Evolutionary conservation across 2,797 vertebrate species (phyloP).

Genomic region (Melanotaenia boesemani): DNA sequence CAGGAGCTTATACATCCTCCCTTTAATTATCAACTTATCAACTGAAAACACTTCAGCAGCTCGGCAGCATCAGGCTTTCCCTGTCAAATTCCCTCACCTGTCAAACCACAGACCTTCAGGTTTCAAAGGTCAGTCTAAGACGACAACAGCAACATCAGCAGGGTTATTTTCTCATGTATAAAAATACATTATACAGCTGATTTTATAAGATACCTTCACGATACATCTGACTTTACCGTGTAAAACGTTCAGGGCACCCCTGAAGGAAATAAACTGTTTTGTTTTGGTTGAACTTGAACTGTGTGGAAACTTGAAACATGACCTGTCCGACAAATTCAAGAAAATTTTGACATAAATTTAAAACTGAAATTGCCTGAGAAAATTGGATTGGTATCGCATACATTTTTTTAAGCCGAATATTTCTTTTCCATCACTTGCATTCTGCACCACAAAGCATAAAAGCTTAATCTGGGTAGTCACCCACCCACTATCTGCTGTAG

Average conservation of each 20-base stretch:
- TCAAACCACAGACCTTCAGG: background rate
- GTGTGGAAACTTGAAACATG: background rate
- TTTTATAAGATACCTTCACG: background rate
- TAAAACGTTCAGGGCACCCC: background rate
- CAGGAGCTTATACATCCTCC: background rate
- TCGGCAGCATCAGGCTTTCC: background rate
- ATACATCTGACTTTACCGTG: background rate
- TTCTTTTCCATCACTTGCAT: background rate
- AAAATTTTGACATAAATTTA: background rate
- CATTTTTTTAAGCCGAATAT: background rate
- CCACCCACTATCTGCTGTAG: too few relatives aligned
- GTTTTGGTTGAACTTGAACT: background rate
- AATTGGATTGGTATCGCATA: background rate
- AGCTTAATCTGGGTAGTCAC: background rate
- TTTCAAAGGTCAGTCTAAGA: background rate
- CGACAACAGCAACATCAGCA: background rate
- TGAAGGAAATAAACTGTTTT: background rate
- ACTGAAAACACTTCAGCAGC: background rate
- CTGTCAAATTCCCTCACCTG: background rate
- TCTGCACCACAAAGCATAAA: background rate
- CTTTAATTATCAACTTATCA: background rate
- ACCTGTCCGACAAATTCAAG: background rate
- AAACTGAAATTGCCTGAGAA: background rate
- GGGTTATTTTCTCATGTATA: conserved; percentile 1
- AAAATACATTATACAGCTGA: background rate